Base-by-base conservation (phyloP, 1,140 invertebrate genomes). In the Drosophila rhopaloa region DNA sequence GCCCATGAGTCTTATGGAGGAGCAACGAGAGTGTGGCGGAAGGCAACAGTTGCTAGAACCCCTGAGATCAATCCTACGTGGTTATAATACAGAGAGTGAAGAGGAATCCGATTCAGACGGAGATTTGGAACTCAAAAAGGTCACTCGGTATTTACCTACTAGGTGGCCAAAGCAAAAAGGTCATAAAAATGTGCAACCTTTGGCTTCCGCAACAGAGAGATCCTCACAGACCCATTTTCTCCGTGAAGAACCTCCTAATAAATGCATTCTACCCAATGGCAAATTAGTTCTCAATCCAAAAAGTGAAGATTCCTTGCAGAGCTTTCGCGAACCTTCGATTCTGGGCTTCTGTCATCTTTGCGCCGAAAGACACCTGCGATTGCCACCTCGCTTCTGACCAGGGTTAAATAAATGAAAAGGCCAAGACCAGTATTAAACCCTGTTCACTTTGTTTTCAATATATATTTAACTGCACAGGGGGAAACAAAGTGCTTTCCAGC, bases 1-100 rank as follows among this genome's bases (percentile, higher is more conserved):
- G 5, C 81, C 81, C 32, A 83, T 83, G 81, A 53, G 48, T 1
- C 7, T 84, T 8, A 63, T 84, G 50, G 41, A 47, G 11, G 37
- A 62, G 5, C 8, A 48, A 8, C 71, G 81, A 19, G 10, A 55
- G 11, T 10, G 4, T 1, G 60, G 43, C 4, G 60, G 71, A 1
- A 8, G 19, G 0, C 16, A n/a, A 1, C 5, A 2, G n/a, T n/a
- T 13, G 0, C 24, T 79, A 0, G 53, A 58, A 24, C 67, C 68
- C 3, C 4, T 82, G 9, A n/a, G 16, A 10, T 53, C 62, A 7
- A 1, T 43, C 6, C 40, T 81, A 0, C 48, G 37, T 50, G 79
- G 73, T n/a, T 35, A 37, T 8, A 2, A 38, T 8, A 6, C 14
- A n/a, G 16, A 8, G 7, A 4, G 13, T 3, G 14, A 43, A 7